Conservation (phyloP, 2,888 invertebrate species). For the Cecidostiba fungosa region DNA sequence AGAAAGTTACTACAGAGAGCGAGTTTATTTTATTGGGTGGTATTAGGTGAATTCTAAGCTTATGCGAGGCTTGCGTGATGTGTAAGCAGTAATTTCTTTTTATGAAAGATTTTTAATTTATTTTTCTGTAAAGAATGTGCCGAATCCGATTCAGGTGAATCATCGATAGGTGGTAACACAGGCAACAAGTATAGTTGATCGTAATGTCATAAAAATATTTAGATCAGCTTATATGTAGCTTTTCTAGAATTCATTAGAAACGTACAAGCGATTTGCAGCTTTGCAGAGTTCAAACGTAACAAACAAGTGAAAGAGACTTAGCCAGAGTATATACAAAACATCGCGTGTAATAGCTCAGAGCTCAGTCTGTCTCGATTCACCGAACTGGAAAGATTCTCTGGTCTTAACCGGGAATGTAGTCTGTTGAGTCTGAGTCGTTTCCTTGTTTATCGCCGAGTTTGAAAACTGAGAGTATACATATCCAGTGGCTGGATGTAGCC, state of each 20-base stretch:
- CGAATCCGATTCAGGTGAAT: no score
- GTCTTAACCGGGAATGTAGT: not conserved
- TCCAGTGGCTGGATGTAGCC: no score
- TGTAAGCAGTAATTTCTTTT: no score
- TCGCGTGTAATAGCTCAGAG: not conserved
- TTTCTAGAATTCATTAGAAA: no score
- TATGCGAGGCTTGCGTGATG: no score
- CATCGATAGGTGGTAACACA: no score
- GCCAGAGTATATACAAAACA: not conserved
- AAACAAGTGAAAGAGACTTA: not conserved
- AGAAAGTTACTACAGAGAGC: not conserved
- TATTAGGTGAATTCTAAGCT: not conserved
- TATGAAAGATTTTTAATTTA: no score
- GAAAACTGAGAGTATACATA: not conserved
- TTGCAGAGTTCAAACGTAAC: not conserved
- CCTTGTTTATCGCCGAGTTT: not conserved
- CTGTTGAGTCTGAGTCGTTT: not conserved
- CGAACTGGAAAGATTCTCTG: slow-evolving; percentile 4
- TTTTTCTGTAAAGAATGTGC: no score
- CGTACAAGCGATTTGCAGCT: no score
- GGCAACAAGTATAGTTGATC: no score
- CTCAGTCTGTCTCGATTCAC: slow-evolving; percentile 16
- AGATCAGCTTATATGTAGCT: no score
- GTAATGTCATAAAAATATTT: no score
- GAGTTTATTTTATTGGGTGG: not conserved